Conservation (phyloP, 2,888 invertebrate species). For the Caenorhabditis uteleia region DNA sequence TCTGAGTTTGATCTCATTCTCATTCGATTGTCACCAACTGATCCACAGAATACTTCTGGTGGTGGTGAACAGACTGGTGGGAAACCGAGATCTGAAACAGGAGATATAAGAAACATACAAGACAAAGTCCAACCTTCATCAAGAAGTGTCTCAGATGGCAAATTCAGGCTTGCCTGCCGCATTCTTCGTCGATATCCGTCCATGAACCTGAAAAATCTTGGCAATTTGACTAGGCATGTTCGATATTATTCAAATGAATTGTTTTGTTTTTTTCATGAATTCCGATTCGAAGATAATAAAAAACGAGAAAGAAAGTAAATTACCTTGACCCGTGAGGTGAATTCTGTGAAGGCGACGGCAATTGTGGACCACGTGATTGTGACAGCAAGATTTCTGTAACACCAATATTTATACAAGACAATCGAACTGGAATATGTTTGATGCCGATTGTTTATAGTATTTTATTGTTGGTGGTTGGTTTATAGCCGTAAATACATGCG, state of each 20-base stretch:
- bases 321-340: constrained; percentile 32
- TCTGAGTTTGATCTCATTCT: constrained; percentile 29
- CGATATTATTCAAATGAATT: not conserved
- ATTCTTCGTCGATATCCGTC: constrained; percentile 35
- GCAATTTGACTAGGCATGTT: too few relatives aligned
- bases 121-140: constrained; percentile 13
- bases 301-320: too few relatives aligned
- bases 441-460: too few relatives aligned
- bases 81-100: constrained; percentile 35
- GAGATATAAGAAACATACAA: not conserved
- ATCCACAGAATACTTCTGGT: constrained; percentile 40
- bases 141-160: constrained; percentile 27
- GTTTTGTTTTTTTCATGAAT: not conserved
- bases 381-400: constrained; percentile 24
- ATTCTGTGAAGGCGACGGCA: constrained; percentile 18
- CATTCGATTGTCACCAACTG: constrained; percentile 32
- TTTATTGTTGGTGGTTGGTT: too few relatives aligned
- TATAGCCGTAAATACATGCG: too few relatives aligned
- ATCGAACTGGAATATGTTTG: too few relatives aligned
- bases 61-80: constrained; percentile 51
- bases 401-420: too few relatives aligned
- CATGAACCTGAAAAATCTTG: constrained; percentile 30
- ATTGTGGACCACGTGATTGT: constrained; percentile 13
- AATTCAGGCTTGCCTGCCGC: constrained; percentile 34
- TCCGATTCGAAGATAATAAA: not conserved